Evolutionary conservation across 2,888 invertebrate species (phyloP), one percentile per base, ranked within the genome.

Genomic region (Helleia helle): DNA sequence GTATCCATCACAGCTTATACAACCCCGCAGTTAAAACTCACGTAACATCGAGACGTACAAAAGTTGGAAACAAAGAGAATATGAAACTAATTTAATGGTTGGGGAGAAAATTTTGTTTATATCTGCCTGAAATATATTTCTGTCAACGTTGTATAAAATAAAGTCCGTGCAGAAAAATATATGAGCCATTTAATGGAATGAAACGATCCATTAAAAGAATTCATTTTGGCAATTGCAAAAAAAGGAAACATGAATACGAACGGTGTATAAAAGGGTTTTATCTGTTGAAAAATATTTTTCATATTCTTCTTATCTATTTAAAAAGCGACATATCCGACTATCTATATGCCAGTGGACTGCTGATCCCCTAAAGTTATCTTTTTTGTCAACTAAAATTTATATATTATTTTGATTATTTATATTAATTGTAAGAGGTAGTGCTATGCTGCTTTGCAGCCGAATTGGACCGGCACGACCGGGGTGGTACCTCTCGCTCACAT

Each of bases 121-220:
- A 17, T 27, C 25, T 1, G 14, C 4, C 37, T 37, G 12, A 17
- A 55, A 54, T 54, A 53, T 49, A 52, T 55, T 53, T 50, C 48
- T 41, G 49, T 46, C 46, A 46, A 45, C 51, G 34, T 38, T 27
- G 42, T 40, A 39, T 41, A 41, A 56, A 50, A 52, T 50, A 52
- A 36, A 44, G 47, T 39, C 41, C 30, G 42, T 31, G 40, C 41
- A 47, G 46, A 44, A 44, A 48, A 50, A 51, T 47, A 50, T 47
- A 47, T 48, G 48, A 42, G 49, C 47, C 44, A 46, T 50, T 50
- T 50, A 43, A 51, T 50, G 50, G 43, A 51, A 51, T 48, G 47
- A 48, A 52, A 51, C 44, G 49, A 44, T 41, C 49, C 46, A 49
- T 51, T 52, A 49, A 47, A 31, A 49, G 27, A 44, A 43, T 40